Base-by-base conservation (phyloP, 2,888 invertebrate genomes). In the Girardia tigrina region DNA sequence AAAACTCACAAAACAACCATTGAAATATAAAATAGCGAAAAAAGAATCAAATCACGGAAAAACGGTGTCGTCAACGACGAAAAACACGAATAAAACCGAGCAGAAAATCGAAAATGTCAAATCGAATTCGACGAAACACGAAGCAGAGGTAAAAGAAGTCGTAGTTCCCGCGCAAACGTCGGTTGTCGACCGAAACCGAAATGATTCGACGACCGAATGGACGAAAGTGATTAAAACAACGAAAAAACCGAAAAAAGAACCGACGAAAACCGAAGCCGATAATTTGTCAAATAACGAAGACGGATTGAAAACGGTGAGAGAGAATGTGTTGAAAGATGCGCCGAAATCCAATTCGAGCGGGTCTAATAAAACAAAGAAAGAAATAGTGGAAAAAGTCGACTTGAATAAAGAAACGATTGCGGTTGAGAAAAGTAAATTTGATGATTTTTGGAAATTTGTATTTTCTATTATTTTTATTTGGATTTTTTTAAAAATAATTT, bases 221-320 rank as follows among this genome's bases (percentile, higher is more conserved):
- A 56, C 56, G 6, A 56, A 56, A 56, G 56, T 56, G n/a, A 56
- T n/a, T 56, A 56, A 56, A n/a, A n/a, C 56, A 8, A 56, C 56
- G 2, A 56, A 56, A 56, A 56, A 56, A 56, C 56, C 56, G 23
- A 56, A 56, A 23, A 56, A 56, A n/a, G 56, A 56, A 56, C n/a
- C n/a, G n/a, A 12, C 56, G 2, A 56, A 56, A 56, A 20, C 56
- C 2, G 56, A 56, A 36, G 16, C 16, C 16, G 36, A 36, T 12
- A 36, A 36, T 36, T 36, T 36, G 8, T 36, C 36, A 8, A 16
- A 8, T 12, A 36, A 36, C 16, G 36, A 36, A 12, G 36, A 36
- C 36, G 36, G 8, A 12, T 12, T 36, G 36, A 36, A 36, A 36
- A 36, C 36, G 36, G n/a, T n/a, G n/a, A n/a, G n/a, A n/a, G n/a